phyloP scores from a whole-genome alignment of 2,113 vertebrate genomes.

The Hippoglossus stenolepis region DNA sequence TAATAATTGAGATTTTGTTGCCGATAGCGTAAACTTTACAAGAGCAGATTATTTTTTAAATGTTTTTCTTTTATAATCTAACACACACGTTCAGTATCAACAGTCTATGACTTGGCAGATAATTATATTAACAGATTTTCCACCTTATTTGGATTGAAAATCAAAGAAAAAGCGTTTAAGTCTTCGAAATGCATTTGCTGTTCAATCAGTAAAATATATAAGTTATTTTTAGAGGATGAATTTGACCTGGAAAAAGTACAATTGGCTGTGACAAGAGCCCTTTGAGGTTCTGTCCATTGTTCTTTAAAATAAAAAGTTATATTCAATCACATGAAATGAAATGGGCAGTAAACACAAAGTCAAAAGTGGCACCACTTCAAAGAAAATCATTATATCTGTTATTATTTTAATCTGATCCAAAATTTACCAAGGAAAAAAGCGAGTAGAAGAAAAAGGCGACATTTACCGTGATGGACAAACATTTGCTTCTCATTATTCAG shows the following conservation, averaged over 20 bases:
- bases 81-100: not conserved
- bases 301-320: not conserved
- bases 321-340: not conserved
- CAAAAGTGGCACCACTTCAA: not conserved
- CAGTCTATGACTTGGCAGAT: not conserved
- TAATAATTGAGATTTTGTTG: too few species aligned
- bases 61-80: not conserved
- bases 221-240: too few species aligned
- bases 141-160: too few species aligned
- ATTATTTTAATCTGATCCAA: not conserved
- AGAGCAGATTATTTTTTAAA: too few species aligned
- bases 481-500: slow-evolving; percentile 25
- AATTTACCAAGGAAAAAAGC: not conserved
- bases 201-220: not conserved
- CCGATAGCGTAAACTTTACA: too few species aligned
- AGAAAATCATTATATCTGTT: not conserved
- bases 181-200: too few species aligned
- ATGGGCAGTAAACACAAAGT: not conserved
- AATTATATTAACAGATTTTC: too few species aligned
- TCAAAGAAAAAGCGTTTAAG: too few species aligned
- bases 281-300: not conserved
- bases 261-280: not conserved
- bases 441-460: not conserved
- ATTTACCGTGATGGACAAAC: slow-evolving; percentile 17
- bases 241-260: not conserved